Conservation (phyloP, 2,797 vertebrate genomes). For the Natrix natrix region DNA sequence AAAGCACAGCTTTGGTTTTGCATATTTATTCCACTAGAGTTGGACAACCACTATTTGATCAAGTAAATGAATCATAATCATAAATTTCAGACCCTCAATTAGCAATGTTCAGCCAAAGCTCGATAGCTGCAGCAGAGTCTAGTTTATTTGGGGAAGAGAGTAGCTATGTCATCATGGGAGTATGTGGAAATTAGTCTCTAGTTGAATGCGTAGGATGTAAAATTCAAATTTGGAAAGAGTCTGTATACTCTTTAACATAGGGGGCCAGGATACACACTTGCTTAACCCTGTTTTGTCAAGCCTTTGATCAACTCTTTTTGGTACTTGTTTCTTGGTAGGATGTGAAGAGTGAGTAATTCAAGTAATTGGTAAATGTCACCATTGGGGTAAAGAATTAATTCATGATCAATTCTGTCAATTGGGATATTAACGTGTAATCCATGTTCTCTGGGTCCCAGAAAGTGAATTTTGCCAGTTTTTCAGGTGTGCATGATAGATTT, state of each 20-base stretch:
- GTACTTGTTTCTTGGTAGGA: not conserved
- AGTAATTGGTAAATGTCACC: not conserved
- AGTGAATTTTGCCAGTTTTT: not conserved
- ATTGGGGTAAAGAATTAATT: not conserved
- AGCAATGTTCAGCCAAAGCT: not conserved
- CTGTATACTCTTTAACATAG: not conserved
- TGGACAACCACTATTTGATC: not conserved
- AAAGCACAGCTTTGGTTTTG: not conserved
- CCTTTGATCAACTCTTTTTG: not conserved
- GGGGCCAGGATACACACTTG: not conserved
- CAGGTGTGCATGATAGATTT: not conserved
- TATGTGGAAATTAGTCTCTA: not conserved
- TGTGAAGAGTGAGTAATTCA: not conserved
- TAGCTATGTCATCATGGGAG: not conserved
- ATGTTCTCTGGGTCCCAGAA: not conserved
- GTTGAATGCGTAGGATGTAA: not conserved
- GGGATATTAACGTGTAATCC: not conserved
- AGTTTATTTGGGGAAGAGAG: not conserved
- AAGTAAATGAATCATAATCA: not conserved
- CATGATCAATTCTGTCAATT: not conserved
- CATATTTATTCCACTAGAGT: not conserved
- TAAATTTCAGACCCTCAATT: not conserved
- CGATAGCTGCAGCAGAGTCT: not conserved
- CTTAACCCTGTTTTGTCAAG: not conserved
- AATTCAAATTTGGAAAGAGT: not conserved